phyloP scores from a whole-genome alignment of 1,140 invertebrate species.

The Gonatopus flavifemur region DNA sequence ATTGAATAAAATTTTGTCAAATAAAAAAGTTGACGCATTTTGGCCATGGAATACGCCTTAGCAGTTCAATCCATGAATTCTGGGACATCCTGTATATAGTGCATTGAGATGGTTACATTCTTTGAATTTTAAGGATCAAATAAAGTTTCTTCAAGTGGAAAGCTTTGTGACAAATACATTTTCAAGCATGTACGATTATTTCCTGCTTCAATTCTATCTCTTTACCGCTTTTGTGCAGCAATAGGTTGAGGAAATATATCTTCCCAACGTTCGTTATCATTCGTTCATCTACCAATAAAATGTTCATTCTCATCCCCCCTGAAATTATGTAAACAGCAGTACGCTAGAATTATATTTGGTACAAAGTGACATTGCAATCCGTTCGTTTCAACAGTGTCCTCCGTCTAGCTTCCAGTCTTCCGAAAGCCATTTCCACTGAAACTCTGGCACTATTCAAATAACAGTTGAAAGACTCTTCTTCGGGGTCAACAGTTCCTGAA shows the following conservation, averaged over 20 bases:
- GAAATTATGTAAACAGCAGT: constrained; percentile 26
- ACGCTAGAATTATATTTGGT: constrained; percentile 19
- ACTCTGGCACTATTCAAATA: constrained; percentile 32
- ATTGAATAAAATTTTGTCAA: neutral
- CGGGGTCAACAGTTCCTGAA: constrained; percentile 15
- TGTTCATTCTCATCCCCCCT: constrained; percentile 16
- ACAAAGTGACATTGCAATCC: constrained; percentile 26
- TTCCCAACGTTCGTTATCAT: neutral
- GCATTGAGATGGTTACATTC: no score
- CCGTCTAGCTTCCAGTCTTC: constrained; percentile 32
- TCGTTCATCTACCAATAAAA: constrained; percentile 11
- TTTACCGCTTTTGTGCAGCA: constrained; percentile 1
- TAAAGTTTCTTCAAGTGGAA: constrained; percentile 1
- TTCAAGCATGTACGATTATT: constrained; percentile 4
- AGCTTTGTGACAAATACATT: constrained; percentile 5
- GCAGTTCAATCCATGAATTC: no score
- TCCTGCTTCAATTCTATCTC: constrained; percentile 3
- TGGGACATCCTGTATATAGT: no score
- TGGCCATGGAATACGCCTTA: no score
- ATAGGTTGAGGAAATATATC: constrained; percentile 5
- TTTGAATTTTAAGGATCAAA: no score
- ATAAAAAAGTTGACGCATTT: constrained; percentile 5
- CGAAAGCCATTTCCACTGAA: constrained; percentile 45
- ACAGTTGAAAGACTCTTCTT: constrained; percentile 41
- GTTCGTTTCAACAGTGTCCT: constrained; percentile 22